phyloP scores from a whole-genome alignment of 2,113 vertebrate genomes.

The Cyphomyrus plagiostoma region DNA sequence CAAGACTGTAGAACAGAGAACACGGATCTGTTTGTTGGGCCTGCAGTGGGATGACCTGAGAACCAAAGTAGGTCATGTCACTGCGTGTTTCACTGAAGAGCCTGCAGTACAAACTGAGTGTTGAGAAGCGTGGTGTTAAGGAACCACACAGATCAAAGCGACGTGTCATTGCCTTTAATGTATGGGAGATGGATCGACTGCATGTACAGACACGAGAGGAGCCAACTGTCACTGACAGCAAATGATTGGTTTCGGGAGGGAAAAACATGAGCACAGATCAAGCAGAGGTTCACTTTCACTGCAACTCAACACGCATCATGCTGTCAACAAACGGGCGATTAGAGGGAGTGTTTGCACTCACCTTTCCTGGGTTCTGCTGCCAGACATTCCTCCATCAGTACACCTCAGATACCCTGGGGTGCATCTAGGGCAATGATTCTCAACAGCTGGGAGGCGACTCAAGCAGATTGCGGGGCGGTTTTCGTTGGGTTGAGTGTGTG shows the following conservation, averaged over 20 bases:
- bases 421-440: neutral
- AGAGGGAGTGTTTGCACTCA: constrained; percentile 26
- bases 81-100: neutral
- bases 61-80: neutral
- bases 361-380: neutral
- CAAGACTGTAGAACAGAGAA: neutral
- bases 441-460: neutral
- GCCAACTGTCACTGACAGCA: neutral
- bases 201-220: neutral
- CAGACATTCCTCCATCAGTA: neutral
- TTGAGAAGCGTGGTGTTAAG: neutral
- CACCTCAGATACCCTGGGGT: neutral
- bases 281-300: neutral
- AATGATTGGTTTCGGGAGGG: neutral
- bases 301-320: neutral
- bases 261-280: neutral
- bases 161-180: neutral
- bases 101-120: neutral
- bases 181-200: neutral
- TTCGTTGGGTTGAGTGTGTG: neutral
- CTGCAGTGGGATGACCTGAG: neutral
- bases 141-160: neutral
- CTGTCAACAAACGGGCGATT: constrained; percentile 36
- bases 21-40: neutral
- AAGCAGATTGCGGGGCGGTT: neutral